A percentile compares a stretch with the other conserved stretches of the same genome.
These are phyloP conservation scores for Marcusenius ussheri DNA, from an alignment of 2,113 vertebrate species.

Conservation along the genomic window DNA sequence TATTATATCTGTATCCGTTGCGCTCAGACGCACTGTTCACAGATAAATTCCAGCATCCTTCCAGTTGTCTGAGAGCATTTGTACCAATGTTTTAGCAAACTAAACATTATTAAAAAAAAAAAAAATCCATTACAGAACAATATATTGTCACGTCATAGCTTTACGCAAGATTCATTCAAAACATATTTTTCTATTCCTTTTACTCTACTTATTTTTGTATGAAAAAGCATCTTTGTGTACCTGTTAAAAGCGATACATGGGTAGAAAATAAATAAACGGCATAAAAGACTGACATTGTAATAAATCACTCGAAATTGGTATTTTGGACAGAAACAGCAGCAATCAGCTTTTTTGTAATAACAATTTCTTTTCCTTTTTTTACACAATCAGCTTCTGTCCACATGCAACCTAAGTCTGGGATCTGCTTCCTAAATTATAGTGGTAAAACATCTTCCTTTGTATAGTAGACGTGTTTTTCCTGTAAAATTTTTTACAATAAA, in stretches of 20 bases:
- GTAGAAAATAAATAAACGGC: background rate
- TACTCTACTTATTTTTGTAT: background rate
- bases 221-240: background rate
- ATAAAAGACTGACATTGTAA: background rate
- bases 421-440: background rate
- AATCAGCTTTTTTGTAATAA: background rate
- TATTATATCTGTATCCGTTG: background rate
- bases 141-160: background rate
- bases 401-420: background rate
- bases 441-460: background rate
- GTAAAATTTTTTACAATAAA: background rate
- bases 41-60: background rate
- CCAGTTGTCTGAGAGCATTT: background rate
- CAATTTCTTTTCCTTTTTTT: background rate
- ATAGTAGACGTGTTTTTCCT: background rate
- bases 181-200: background rate
- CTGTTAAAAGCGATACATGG: background rate
- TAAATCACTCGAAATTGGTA: constrained; percentile 1
- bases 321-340: background rate
- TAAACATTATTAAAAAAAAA: background rate
- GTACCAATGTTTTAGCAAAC: background rate
- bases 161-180: background rate
- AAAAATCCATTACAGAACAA: background rate
- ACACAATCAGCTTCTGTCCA: background rate
- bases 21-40: background rate